phyloP scores from a whole-genome alignment of 2,888 invertebrate genomes.

The Invenusta paracnida region DNA sequence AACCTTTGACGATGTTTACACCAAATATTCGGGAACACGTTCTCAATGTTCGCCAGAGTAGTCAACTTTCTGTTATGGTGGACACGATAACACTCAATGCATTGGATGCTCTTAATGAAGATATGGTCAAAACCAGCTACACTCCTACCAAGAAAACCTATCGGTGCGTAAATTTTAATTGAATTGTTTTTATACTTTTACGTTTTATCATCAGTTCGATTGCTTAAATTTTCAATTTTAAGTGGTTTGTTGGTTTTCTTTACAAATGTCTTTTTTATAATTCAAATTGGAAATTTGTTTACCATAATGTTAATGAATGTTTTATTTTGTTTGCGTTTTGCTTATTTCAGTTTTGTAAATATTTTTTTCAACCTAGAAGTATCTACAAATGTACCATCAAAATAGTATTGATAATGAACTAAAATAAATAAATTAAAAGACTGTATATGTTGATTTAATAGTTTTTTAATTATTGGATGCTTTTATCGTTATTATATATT shows the following conservation, averaged over 20 bases:
- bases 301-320: too few species aligned
- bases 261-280: too few species aligned
- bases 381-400: too few species aligned
- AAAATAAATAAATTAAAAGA: too few species aligned
- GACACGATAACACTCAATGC: not conserved
- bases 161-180: not conserved
- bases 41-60: not conserved
- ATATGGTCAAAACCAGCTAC: not conserved
- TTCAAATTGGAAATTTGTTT: too few species aligned
- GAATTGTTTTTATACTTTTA: not conserved
- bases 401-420: too few species aligned
- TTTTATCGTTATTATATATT: too few species aligned
- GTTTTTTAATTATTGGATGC: too few species aligned
- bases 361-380: too few species aligned
- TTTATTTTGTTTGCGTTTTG: too few species aligned
- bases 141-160: not conserved
- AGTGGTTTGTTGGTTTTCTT: not conserved
- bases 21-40: not conserved
- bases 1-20: not conserved
- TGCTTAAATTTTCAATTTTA: not conserved
- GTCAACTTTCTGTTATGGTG: not conserved
- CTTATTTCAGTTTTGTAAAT: too few species aligned
- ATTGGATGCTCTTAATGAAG: not conserved
- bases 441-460: too few species aligned
- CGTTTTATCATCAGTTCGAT: not conserved